Conservation (phyloP, 2,113 vertebrate genomes). For the Nycticebus coucang region DNA sequence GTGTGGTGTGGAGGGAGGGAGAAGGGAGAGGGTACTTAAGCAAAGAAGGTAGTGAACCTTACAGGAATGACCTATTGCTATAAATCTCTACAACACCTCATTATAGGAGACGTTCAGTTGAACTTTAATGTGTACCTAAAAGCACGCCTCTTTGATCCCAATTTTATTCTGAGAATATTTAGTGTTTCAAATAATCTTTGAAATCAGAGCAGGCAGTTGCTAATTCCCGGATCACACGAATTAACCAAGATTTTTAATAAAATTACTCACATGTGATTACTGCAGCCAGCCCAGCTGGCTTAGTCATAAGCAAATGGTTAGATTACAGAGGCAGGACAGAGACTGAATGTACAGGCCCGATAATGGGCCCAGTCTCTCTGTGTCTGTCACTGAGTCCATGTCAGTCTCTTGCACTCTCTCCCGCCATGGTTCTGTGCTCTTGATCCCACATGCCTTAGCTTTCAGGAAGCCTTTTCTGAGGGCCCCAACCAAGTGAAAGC, state of each 20-base stretch:
- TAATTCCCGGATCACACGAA: slow-evolving; percentile 52
- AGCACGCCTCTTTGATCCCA: slow-evolving; percentile 34
- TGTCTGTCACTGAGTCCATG: not conserved
- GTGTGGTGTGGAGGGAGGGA: not conserved
- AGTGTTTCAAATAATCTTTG: slow-evolving; percentile 60
- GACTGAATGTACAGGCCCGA: not conserved
- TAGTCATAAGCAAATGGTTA: not conserved
- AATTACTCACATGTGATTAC: not conserved
- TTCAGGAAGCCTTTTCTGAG: not conserved
- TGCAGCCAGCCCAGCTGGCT: not conserved
- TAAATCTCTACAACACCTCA: slow-evolving; percentile 37
- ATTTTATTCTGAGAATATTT: slow-evolving; percentile 39
- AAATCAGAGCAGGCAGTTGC: slow-evolving; percentile 49
- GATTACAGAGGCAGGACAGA: not conserved
- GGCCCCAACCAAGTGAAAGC: no score
- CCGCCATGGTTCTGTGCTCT: not conserved
- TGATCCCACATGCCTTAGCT: not conserved
- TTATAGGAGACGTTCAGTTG: slow-evolving; percentile 43
- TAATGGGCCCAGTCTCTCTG: not conserved
- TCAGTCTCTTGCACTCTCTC: not conserved
- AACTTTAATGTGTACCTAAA: slow-evolving; percentile 66
- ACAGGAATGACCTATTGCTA: slow-evolving; percentile 28
- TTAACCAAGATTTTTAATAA: slow-evolving; percentile 47
- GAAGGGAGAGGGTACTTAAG: not conserved
- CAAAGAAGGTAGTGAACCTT: slow-evolving; percentile 29